These are phyloP conservation scores for Xiphophorus couchianus DNA, from an alignment of 2,113 vertebrate genomes.

Conservation along the genomic window DNA sequence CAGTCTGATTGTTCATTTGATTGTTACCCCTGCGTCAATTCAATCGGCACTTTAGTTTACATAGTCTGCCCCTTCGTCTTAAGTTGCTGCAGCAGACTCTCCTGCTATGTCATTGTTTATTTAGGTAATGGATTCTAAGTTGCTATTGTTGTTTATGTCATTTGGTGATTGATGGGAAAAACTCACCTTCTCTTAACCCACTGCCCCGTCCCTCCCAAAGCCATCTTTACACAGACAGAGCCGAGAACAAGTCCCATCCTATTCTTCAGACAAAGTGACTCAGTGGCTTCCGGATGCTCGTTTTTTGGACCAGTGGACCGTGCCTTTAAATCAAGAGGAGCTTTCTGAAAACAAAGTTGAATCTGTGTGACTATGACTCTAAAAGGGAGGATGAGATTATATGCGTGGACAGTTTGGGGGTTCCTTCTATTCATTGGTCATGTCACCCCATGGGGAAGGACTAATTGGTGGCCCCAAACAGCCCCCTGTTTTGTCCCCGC, in stretches of 20 bases:
- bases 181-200: constrained; percentile 59
- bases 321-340: constrained; percentile 67
- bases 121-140: constrained; percentile 78
- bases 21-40: constrained; percentile 42
- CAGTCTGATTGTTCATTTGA: constrained; percentile 27
- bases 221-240: constrained; percentile 41
- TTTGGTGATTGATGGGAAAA: constrained; percentile 74
- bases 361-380: constrained; percentile 68
- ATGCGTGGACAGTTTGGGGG: constrained; percentile 75
- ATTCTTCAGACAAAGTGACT: constrained; percentile 67
- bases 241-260: constrained; percentile 58
- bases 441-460: constrained; percentile 81
- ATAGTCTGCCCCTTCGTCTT: constrained; percentile 43
- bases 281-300: constrained; percentile 64
- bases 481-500: constrained; percentile 73
- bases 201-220: constrained; percentile 22
- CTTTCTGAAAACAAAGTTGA: constrained; percentile 63
- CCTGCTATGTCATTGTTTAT: constrained; percentile 77
- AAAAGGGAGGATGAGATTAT: constrained; percentile 67
- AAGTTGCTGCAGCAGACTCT: constrained; percentile 64
- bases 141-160: constrained; percentile 75
- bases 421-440: constrained; percentile 75
- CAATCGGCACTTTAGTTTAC: constrained; percentile 71
- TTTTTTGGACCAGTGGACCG: constrained; percentile 53
- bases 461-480: constrained; percentile 83